A percentile compares a stretch with the other conserved stretches of the same genome.
phyloP scores from a whole-genome alignment of 2,797 vertebrate species.

The Xenentodon cancila region DNA sequence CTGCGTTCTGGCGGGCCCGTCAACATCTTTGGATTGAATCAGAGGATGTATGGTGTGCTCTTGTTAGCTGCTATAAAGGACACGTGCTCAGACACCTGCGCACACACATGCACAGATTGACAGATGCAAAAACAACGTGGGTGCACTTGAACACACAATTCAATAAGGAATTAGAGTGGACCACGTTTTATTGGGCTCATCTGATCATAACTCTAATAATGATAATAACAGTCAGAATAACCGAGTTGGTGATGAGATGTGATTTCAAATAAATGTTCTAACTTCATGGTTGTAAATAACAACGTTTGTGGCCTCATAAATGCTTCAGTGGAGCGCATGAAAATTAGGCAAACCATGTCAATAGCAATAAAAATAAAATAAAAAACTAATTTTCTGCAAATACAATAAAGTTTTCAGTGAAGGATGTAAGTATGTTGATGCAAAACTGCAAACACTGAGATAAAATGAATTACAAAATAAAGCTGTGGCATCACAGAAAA shows the following conservation, averaged over 20 bases:
- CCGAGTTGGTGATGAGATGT: slow-evolving; percentile 22
- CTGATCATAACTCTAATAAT: slow-evolving; percentile 27
- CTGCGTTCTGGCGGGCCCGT: slow-evolving; percentile 10
- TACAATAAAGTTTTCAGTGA: too few relatives aligned
- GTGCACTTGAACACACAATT: slow-evolving; percentile 37
- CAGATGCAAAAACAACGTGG: slow-evolving; percentile 11
- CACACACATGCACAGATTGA: slow-evolving; percentile 17
- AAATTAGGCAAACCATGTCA: too few relatives aligned
- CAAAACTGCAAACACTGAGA: too few relatives aligned
- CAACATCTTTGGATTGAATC: slow-evolving; percentile 33
- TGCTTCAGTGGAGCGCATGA: too few relatives aligned
- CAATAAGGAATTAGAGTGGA: slow-evolving; percentile 33
- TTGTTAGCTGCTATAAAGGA: slow-evolving; percentile 44
- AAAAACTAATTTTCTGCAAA: too few relatives aligned
- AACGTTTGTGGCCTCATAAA: neutral
- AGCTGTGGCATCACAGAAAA: too few relatives aligned
- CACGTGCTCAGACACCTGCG: slow-evolving; percentile 2
- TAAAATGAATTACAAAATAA: too few relatives aligned
- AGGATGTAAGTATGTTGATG: too few relatives aligned
- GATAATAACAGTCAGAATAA: slow-evolving; percentile 40
- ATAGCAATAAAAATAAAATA: too few relatives aligned
- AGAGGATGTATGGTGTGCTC: slow-evolving; percentile 24
- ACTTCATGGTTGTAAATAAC: neutral
- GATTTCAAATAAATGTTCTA: slow-evolving; percentile 18
- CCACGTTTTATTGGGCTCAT: slow-evolving; percentile 46